Conservation (phyloP, 2,113 vertebrate species). For the Microcebus griseorufus region DNA sequence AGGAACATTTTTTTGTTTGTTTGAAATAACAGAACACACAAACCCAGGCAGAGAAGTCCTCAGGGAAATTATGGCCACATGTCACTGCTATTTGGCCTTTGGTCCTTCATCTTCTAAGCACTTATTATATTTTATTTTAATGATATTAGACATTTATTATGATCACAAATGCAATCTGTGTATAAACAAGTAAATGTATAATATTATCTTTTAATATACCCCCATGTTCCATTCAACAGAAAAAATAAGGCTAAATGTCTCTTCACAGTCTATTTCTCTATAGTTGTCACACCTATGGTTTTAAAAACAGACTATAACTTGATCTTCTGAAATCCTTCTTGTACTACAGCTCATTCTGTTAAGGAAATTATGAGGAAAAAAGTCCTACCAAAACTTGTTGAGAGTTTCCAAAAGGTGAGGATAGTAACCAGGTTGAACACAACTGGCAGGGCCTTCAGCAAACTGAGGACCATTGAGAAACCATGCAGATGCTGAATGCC, state of each 20-base stretch:
- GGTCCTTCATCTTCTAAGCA: background rate
- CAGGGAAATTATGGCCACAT: background rate
- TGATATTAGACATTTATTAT: background rate
- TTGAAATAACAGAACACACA: background rate
- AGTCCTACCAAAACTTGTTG: background rate
- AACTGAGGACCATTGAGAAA: background rate
- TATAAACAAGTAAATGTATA: background rate
- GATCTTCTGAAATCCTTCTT: background rate
- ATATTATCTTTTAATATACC: background rate
- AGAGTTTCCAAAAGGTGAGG: background rate
- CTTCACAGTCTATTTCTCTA: background rate
- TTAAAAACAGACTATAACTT: background rate
- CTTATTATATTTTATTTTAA: background rate
- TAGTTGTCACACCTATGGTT: background rate
- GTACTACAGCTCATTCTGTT: background rate
- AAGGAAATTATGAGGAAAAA: background rate
- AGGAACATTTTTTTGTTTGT: background rate
- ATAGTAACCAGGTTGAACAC: background rate
- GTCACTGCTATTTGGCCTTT: background rate
- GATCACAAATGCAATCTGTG: background rate
- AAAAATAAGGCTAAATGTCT: background rate
- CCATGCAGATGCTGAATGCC: background rate
- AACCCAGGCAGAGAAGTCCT: background rate
- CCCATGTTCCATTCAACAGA: background rate
- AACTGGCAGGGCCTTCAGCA: background rate